A percentile compares a stretch with the other conserved stretches of the same genome.
These are phyloP conservation scores for Coenonympha arcania DNA, from an alignment of 2,888 invertebrate genomes.

Conservation along the genomic window DNA sequence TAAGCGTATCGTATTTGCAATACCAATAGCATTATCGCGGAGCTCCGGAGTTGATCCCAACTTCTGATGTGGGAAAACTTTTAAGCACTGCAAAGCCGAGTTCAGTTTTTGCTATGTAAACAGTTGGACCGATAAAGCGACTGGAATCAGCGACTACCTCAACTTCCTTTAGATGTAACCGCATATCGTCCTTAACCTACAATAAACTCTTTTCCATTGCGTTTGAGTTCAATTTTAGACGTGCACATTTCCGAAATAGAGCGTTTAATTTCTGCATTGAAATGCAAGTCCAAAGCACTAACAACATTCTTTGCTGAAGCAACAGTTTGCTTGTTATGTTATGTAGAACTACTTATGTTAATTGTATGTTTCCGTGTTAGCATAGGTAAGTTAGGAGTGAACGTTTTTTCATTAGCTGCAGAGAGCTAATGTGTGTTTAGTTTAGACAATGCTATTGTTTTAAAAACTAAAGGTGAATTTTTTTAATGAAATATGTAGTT, in stretches of 20 bases:
- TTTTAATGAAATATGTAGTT: too few species aligned
- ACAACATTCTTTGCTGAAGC: constrained; percentile 23
- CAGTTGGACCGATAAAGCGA: constrained; percentile 23
- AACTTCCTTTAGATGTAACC: constrained; percentile 1
- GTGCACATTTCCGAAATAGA: background rate
- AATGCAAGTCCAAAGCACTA: constrained; percentile 1
- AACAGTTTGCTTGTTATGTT: constrained; percentile 25
- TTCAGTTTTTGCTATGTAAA: constrained; percentile 28
- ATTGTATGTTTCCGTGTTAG: constrained; percentile 4
- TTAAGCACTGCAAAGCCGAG: constrained; percentile 27
- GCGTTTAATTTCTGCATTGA: background rate
- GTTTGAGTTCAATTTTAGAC: background rate
- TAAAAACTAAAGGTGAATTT: too few species aligned
- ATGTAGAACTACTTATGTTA: constrained; percentile 9
- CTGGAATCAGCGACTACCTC: constrained; percentile 12
- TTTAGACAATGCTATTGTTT: background rate
- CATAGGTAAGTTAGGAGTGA: constrained; percentile 1
- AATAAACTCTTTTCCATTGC: background rate
- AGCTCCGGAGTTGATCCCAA: constrained; percentile 16
- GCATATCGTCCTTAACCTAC: background rate
- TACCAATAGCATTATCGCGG: constrained; percentile 17
- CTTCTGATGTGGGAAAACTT: constrained; percentile 21
- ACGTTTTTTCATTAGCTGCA: background rate
- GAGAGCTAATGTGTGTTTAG: background rate
- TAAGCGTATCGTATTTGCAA: constrained; percentile 19